Evolutionary conservation across 2,113 vertebrate genomes (phyloP).

Genomic region (Pomatostomus ruficeps): DNA sequence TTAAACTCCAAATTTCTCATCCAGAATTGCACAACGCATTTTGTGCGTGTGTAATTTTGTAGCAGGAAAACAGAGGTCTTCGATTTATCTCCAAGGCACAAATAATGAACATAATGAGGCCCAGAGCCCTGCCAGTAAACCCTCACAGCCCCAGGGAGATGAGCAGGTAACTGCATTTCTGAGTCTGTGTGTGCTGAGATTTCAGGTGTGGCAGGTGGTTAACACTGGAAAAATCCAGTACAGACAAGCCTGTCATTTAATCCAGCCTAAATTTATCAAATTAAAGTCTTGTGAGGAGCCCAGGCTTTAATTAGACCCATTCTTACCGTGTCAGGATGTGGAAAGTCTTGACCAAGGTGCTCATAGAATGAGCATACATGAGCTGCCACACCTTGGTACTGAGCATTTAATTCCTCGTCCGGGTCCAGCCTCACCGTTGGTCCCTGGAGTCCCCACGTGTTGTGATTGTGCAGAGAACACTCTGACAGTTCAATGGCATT

Average conservation of each 20-base stretch:
- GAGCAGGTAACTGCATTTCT: conserved; percentile 13
- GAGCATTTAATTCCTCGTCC: not conserved
- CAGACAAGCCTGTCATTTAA: conserved; percentile 45
- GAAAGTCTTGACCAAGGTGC: conserved; percentile 15
- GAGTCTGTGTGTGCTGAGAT: not conserved
- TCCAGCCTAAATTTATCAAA: conserved; percentile 14
- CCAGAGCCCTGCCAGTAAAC: conserved; percentile 39
- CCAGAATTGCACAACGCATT: not conserved
- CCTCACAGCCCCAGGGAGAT: conserved; percentile 10
- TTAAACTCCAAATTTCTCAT: not conserved
- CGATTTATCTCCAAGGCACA: not conserved
- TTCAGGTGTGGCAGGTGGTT: conserved; percentile 48
- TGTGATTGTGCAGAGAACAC: not conserved
- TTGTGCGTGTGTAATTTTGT: not conserved
- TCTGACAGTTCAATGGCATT: not conserved
- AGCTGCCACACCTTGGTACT: not conserved
- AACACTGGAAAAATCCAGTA: conserved; percentile 23
- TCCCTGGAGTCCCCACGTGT: not conserved
- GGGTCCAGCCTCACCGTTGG: fast-evolving
- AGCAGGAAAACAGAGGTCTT: conserved; percentile 31
- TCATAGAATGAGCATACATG: not conserved
- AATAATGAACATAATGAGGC: conserved; percentile 51
- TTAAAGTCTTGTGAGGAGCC: conserved; percentile 27
- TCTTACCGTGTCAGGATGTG: not conserved
- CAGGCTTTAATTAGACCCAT: not conserved